Conservation (phyloP, 2,113 vertebrate genomes). For the Laterallus jamaicensis region DNA sequence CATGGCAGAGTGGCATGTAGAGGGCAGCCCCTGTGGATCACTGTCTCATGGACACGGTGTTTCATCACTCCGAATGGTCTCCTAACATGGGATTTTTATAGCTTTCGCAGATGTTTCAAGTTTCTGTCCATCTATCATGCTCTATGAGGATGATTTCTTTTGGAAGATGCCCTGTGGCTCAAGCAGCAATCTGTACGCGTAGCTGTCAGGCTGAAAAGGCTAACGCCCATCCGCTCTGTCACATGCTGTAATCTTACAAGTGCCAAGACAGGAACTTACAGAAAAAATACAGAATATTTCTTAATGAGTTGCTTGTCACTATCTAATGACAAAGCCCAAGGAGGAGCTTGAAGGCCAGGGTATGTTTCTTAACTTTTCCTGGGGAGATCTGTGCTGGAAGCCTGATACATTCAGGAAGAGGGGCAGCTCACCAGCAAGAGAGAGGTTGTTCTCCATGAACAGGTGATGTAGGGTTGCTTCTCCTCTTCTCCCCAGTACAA, state of each 20-base stretch:
- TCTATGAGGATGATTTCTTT: constrained; percentile 38
- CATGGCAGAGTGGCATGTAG: neutral
- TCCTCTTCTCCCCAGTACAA: neutral
- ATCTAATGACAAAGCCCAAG: constrained; percentile 48
- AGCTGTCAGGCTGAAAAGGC: constrained; percentile 73
- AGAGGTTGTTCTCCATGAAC: neutral
- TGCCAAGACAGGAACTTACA: constrained; percentile 41
- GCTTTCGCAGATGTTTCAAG: constrained; percentile 61
- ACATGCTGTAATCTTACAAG: constrained; percentile 66
- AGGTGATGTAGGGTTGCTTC: neutral
- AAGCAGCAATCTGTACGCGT: constrained; percentile 53
- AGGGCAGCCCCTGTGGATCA: constrained; percentile 10
- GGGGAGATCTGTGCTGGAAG: neutral
- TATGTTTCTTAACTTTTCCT: constrained; percentile 12
- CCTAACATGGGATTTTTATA: constrained; percentile 46
- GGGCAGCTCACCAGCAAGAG: neutral
- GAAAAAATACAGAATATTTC: constrained; percentile 44
- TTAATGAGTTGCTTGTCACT: constrained; percentile 67
- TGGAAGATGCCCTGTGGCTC: constrained; percentile 65
- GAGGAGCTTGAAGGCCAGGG: constrained; percentile 20
- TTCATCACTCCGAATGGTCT: neutral
- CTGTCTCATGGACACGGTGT: neutral
- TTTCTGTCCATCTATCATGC: constrained; percentile 65
- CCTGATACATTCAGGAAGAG: neutral
- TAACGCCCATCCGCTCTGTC: constrained; percentile 64